phyloP scores from a whole-genome alignment of 1,140 invertebrate genomes.

The Apolygus lucorum region DNA sequence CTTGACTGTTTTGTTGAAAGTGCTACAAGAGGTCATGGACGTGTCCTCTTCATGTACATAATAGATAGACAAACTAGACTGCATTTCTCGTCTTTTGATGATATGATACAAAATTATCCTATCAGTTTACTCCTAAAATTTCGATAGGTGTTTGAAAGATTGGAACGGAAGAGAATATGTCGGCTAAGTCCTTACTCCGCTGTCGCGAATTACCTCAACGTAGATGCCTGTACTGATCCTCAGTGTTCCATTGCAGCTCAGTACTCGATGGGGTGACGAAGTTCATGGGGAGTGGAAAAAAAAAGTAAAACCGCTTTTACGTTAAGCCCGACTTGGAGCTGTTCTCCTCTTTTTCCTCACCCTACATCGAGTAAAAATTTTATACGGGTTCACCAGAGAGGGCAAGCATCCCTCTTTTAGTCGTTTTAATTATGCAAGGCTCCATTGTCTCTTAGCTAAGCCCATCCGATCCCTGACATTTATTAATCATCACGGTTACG shows the following conservation, averaged over 20 bases:
- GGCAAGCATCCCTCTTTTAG: neutral
- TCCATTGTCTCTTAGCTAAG: slow-evolving; percentile 1
- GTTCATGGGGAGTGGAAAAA: neutral
- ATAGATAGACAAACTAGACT: too few relatives aligned
- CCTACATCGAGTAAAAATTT: neutral
- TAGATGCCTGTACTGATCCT: neutral
- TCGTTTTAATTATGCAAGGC: slow-evolving; percentile 7
- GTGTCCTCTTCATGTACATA: too few relatives aligned
- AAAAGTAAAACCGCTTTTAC: slow-evolving; percentile 10
- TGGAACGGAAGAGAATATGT: slow-evolving; percentile 9
- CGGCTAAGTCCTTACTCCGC: neutral
- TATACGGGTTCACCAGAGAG: neutral
- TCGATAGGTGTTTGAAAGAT: too few relatives aligned
- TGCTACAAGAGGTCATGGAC: too few relatives aligned
- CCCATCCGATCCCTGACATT: slow-evolving; percentile 10
- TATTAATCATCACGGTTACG: slow-evolving; percentile 4
- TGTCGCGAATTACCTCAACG: neutral
- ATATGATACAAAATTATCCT: too few relatives aligned
- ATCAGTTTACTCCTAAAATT: too few relatives aligned
- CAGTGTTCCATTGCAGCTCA: neutral
- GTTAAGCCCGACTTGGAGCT: neutral
- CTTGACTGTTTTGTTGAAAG: too few relatives aligned
- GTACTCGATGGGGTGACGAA: too few relatives aligned
- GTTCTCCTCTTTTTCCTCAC: neutral
- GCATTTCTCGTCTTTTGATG: too few relatives aligned